A percentile compares a stretch with the other conserved stretches of the same genome.
These are phyloP conservation scores for Yponomeuta sedellus DNA, from an alignment of 2,888 invertebrate species.

Conservation along the genomic window DNA sequence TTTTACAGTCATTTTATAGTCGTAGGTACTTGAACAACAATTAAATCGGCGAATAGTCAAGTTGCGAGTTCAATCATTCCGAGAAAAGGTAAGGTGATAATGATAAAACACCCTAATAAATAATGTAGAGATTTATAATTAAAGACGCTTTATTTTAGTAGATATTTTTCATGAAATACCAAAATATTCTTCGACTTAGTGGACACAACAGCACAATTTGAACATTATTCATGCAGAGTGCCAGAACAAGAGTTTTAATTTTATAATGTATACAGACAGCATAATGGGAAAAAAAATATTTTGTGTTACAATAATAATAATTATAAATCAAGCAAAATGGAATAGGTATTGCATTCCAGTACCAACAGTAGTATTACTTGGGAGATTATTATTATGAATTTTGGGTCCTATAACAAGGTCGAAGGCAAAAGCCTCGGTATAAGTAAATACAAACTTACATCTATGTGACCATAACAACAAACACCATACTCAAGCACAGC, in stretches of 20 bases:
- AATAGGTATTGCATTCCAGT: background rate
- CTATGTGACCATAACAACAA: slow-evolving; percentile 46
- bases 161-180: slow-evolving; percentile 58
- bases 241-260: slow-evolving; percentile 9
- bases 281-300: background rate
- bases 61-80: no score
- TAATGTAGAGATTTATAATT: background rate
- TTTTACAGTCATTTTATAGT: no score
- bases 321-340: background rate
- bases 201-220: slow-evolving; percentile 42
- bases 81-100: no score
- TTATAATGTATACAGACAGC: slow-evolving; percentile 4
- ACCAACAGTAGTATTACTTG: slow-evolving; percentile 9
- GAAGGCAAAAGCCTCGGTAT: slow-evolving; percentile 20
- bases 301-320: background rate
- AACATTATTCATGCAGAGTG: slow-evolving; percentile 22
- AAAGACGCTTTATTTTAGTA: slow-evolving; percentile 25
- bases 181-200: slow-evolving; percentile 48
- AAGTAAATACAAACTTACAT: slow-evolving; percentile 44
- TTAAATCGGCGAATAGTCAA: no score
- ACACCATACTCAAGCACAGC: slow-evolving; percentile 43
- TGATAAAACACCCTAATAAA: background rate
- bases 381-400: slow-evolving; percentile 5
- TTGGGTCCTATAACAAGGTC: slow-evolving; percentile 20
- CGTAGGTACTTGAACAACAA: no score